Conservation (phyloP, 2,888 invertebrate species). For the Dicranocentrus wangi region DNA sequence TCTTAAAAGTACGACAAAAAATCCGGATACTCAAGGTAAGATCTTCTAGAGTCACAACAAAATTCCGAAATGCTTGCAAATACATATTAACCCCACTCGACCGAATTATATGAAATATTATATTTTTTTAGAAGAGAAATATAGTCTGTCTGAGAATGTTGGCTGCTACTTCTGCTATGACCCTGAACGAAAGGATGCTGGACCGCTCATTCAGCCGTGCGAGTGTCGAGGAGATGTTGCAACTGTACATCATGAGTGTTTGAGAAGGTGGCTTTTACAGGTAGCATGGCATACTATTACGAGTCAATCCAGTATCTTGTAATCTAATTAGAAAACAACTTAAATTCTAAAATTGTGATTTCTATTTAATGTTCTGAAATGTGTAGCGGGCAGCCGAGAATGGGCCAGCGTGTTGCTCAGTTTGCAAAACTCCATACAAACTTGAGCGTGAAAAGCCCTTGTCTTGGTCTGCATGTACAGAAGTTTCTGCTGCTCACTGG, state of each 20-base stretch:
- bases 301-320: too few relatives aligned
- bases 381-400: conserved; percentile 81
- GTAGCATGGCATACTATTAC: conserved; percentile 77
- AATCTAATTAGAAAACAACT: too few relatives aligned
- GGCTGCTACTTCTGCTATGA: conserved; percentile 98
- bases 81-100: background rate
- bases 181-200: conserved; percentile 82
- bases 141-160: conserved; percentile 71
- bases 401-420: conserved; percentile 85
- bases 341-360: too few relatives aligned
- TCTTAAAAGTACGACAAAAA: conserved; percentile 75
- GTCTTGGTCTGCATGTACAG: conserved; percentile 72
- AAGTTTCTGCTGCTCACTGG: conserved; percentile 80
- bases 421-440: conserved; percentile 88
- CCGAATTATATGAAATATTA: background rate
- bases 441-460: conserved; percentile 81
- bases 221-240: conserved; percentile 94
- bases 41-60: too few relatives aligned
- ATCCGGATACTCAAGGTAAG: conserved; percentile 64
- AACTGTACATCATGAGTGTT: conserved; percentile 92
- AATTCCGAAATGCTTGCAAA: too few relatives aligned
- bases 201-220: conserved; percentile 90
- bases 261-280: conserved; percentile 91
- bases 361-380: background rate
- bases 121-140: conserved; percentile 68